Percentiles rank a stretch among this genome's conserved stretches.
phyloP scores from a whole-genome alignment of 2,888 invertebrate species.

The Drosophila imparisetae region DNA sequence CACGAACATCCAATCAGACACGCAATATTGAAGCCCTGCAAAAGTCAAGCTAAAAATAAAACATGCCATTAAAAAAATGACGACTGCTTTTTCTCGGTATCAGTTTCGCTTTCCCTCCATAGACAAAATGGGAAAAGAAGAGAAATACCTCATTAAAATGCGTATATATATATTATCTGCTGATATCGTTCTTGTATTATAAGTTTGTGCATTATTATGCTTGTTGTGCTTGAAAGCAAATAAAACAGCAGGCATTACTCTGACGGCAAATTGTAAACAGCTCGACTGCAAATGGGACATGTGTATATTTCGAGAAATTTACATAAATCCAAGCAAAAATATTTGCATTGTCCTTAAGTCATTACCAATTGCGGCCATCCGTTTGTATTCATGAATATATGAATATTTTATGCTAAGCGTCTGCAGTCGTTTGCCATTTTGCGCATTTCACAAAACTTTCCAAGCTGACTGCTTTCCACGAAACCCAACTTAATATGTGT shows the following conservation, averaged over 20 bases:
- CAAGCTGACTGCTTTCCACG: not conserved
- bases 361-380: slow-evolving; percentile 46
- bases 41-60: slow-evolving; percentile 37
- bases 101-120: not conserved
- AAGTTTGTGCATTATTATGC: slow-evolving; percentile 36
- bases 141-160: not conserved
- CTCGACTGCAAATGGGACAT: slow-evolving; percentile 29
- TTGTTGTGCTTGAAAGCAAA: slow-evolving; percentile 25
- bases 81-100: slow-evolving; percentile 37
- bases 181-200: slow-evolving; percentile 34
- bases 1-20: slow-evolving; percentile 52
- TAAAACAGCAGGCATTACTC: slow-evolving; percentile 32
- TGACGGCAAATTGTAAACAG: slow-evolving; percentile 38
- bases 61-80: slow-evolving; percentile 3
- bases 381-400: slow-evolving; percentile 58
- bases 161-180: not conserved
- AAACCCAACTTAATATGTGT: slow-evolving; percentile 11
- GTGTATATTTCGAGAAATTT: slow-evolving; percentile 53
- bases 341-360: slow-evolving; percentile 60
- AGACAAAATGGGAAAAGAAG: not conserved
- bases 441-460: slow-evolving; percentile 5
- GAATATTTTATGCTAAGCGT: slow-evolving; percentile 36
- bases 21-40: slow-evolving; percentile 70
- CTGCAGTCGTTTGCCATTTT: slow-evolving; percentile 10
- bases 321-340: slow-evolving; percentile 68